Evolutionary conservation across 1,140 invertebrate species (phyloP).

Genomic region (Panulirus ornatus): DNA sequence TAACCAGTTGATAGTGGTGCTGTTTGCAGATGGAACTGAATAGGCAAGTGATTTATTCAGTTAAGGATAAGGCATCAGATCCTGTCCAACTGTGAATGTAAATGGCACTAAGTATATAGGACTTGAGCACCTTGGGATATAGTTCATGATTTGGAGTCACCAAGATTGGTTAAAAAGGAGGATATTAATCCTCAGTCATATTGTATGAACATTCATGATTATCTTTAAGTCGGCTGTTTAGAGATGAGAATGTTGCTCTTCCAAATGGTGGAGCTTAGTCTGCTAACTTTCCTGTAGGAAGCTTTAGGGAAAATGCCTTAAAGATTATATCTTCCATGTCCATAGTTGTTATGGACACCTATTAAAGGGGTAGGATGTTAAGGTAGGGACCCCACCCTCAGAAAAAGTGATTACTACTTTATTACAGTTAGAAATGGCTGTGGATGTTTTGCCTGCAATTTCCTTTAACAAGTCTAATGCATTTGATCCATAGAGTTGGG

Average conservation of each 20-base stretch:
- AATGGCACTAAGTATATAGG: not conserved
- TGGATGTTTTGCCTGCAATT: too few relatives aligned
- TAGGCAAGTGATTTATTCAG: not conserved
- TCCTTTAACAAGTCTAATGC: too few relatives aligned
- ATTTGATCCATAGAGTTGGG: too few relatives aligned
- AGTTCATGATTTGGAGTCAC: not conserved
- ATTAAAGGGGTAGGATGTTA: too few relatives aligned
- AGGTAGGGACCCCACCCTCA: too few relatives aligned
- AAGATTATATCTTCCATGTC: too few relatives aligned
- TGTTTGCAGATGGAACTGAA: not conserved
- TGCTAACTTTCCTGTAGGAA: too few relatives aligned
- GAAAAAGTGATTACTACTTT: too few relatives aligned
- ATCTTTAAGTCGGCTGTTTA: not conserved
- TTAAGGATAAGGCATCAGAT: not conserved
- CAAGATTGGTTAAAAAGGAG: not conserved
- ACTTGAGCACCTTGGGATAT: not conserved
- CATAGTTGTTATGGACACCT: too few relatives aligned
- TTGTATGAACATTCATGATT: not conserved
- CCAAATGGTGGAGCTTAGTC: not conserved
- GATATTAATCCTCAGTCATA: not conserved
- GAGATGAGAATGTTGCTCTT: not conserved
- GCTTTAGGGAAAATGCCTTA: too few relatives aligned
- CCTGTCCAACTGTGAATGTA: not conserved
- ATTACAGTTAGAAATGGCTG: too few relatives aligned
- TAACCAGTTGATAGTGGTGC: not conserved